Base-by-base conservation (phyloP, 2,888 invertebrate genomes). In the Scaeva pyrastri region DNA sequence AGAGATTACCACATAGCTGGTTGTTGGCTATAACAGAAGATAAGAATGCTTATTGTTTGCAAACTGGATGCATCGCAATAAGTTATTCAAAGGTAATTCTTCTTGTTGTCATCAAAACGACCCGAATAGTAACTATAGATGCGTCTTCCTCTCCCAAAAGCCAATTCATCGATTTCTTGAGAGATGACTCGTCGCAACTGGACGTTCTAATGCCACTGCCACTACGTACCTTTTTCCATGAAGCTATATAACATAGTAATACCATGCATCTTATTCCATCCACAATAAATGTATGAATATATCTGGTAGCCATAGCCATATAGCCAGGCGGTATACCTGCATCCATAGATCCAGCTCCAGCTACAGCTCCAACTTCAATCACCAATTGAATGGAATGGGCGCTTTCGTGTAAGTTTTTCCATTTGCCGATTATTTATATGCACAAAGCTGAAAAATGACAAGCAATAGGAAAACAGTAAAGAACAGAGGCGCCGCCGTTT, bases 391-490 rank as follows among this genome's bases (percentile, higher is more conserved):
- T 76, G 68, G 75, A 72, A 71, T 72, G 52, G 66, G 52, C 39
- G 77, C 81, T 81, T 77, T 86, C 64, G 74, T 81, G 77, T 81
- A 74, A 81, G 77, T 82, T 86, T 85, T 78, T 64, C 81, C 77
- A 82, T 86, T 86, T 81, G 74, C 77, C 48, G 86, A 82, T 87
- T 87, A 87, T 83, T 87, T 87, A 87, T 87, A 81, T 87, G 87
- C 83, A 55, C 60, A 78, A 75, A 75, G 60, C 23, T 68, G 72
- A 56, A 82, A 88, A 88, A 82, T 82, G 88, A 88, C 88, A 88
- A 88, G 88, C 88, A 88, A 88, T 88, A 88, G 88, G 88, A 87
- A 88, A 88, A 87, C 88, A 88, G 88, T 88, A 88, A 88, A 88
- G 88, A 88, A 88, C 88, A 88, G 81, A 88, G 88, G 88, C 88